These are phyloP conservation scores for Bombylius discolor DNA, from an alignment of 2,888 invertebrate genomes.

Conservation along the genomic window DNA sequence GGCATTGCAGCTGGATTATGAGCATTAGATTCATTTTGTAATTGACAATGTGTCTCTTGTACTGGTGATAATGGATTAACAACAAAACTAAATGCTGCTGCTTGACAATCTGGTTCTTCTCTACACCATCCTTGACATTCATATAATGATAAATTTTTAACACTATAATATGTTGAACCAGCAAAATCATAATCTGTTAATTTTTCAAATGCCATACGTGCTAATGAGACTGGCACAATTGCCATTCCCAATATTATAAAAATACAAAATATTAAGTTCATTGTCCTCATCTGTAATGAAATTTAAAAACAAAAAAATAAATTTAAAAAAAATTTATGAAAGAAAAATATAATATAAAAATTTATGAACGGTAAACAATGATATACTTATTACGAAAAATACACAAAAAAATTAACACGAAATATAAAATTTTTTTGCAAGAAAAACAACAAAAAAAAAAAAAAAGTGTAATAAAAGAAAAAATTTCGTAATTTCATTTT, in stretches of 20 bases:
- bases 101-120: slow-evolving; percentile 82
- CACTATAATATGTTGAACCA: slow-evolving; percentile 83
- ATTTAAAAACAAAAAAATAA: neutral
- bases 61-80: slow-evolving; percentile 82
- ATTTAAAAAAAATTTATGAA: too few species aligned
- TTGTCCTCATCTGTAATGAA: slow-evolving; percentile 13
- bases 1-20: slow-evolving; percentile 77
- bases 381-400: too few species aligned
- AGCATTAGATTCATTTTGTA: slow-evolving; percentile 86
- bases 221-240: slow-evolving; percentile 39
- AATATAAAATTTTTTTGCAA: too few species aligned
- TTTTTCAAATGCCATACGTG: slow-evolving; percentile 84
- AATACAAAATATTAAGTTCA: slow-evolving; percentile 1
- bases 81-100: slow-evolving; percentile 87
- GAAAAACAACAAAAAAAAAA: too few species aligned
- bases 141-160: slow-evolving; percentile 79
- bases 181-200: slow-evolving; percentile 83
- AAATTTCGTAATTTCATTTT: too few species aligned
- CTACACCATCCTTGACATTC: slow-evolving; percentile 94
- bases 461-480: too few species aligned
- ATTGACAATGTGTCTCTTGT: slow-evolving; percentile 79
- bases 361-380: too few species aligned
- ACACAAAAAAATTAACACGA: too few species aligned
- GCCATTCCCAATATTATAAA: slow-evolving; percentile 2
- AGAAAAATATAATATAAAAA: too few species aligned